These are phyloP conservation scores for Tenthredo amoena DNA, from an alignment of 2,888 invertebrate genomes.

Conservation along the genomic window DNA sequence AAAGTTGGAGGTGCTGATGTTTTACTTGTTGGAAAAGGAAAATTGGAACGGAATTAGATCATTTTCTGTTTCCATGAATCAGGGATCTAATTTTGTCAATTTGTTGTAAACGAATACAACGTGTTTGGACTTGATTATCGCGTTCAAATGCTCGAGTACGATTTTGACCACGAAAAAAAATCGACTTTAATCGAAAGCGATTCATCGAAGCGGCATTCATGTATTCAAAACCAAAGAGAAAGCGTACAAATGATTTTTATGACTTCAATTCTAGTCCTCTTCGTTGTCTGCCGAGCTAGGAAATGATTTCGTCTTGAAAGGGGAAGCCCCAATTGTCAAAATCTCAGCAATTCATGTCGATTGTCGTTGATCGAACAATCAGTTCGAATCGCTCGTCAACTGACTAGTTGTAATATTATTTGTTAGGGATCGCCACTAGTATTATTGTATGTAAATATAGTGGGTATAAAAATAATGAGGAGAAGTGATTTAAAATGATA, in stretches of 20 bases:
- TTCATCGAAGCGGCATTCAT: background rate
- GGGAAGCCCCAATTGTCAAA: background rate
- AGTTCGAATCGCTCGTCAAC: background rate
- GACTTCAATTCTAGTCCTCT: background rate
- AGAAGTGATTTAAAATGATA: conserved; percentile 3
- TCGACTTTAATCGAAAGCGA: background rate
- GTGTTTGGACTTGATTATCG: background rate
- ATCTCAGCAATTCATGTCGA: background rate
- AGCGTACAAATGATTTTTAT: background rate
- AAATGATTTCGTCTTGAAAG: background rate
- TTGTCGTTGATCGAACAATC: background rate
- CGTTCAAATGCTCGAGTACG: background rate
- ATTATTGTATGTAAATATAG: conserved; percentile 33
- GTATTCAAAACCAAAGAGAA: background rate
- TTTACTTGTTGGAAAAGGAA: background rate
- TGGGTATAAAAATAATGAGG: background rate
- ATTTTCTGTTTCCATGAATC: background rate
- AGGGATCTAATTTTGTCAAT: background rate
- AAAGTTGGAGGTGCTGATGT: background rate
- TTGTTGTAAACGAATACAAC: background rate
- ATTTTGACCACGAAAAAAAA: background rate
- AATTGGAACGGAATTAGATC: background rate
- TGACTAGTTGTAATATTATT: background rate
- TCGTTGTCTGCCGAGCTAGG: background rate
- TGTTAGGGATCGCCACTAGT: background rate